phyloP scores from a whole-genome alignment of 2,113 vertebrate species.

The Verasper variegatus region DNA sequence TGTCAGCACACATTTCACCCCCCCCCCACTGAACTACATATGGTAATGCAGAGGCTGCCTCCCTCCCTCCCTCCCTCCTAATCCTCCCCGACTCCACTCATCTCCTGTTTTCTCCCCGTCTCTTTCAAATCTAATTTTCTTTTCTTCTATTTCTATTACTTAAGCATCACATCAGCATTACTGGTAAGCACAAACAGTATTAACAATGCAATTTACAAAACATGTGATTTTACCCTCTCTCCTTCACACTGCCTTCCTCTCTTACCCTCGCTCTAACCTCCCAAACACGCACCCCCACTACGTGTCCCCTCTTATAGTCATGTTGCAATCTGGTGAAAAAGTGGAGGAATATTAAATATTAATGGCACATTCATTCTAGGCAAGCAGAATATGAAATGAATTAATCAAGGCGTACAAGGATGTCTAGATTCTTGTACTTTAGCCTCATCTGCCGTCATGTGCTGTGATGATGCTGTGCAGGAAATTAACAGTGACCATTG shows the following conservation, averaged over 20 bases:
- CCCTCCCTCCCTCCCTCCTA: background rate
- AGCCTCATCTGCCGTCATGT: slow-evolving; percentile 40
- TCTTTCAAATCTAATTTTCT: slow-evolving; percentile 50
- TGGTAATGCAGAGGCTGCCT: slow-evolving; percentile 16
- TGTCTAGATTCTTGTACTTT: slow-evolving; percentile 60
- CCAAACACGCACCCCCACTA: slow-evolving; percentile 10
- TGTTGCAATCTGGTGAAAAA: slow-evolving; percentile 69
- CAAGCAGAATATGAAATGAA: slow-evolving; percentile 76
- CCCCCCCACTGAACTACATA: slow-evolving; percentile 41
- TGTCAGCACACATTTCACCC: slow-evolving; percentile 40
- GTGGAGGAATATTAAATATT: slow-evolving; percentile 76
- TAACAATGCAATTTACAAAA: slow-evolving; percentile 41
- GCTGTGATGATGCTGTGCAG: slow-evolving; percentile 34
- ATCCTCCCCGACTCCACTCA: slow-evolving; percentile 1
- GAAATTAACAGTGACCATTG: slow-evolving; percentile 55
- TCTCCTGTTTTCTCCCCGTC: slow-evolving; percentile 2
- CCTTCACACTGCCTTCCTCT: background rate
- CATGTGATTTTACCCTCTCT: slow-evolving; percentile 3
- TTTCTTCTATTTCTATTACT: slow-evolving; percentile 48
- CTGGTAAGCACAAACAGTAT: slow-evolving; percentile 45
- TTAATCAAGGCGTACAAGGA: slow-evolving; percentile 74
- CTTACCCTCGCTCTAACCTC: slow-evolving; percentile 7
- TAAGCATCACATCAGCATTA: slow-evolving; percentile 46
- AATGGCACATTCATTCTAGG: slow-evolving; percentile 74
- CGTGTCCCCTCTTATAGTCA: slow-evolving; percentile 36